phyloP scores from a whole-genome alignment of 2,888 invertebrate genomes.

The Trileptium ribeirensis region DNA sequence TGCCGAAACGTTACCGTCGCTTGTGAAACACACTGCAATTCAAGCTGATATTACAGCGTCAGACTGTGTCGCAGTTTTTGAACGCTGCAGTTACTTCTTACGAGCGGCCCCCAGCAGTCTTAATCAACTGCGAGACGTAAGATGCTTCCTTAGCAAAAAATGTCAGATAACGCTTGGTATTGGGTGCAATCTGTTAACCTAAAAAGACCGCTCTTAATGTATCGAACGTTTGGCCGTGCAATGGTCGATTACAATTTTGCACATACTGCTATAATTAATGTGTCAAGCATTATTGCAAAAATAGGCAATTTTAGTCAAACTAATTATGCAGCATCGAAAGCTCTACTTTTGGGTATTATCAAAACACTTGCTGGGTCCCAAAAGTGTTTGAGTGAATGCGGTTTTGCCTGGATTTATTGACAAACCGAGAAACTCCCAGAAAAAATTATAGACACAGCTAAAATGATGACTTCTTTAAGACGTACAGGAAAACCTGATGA shows the following conservation, averaged over 20 bases:
- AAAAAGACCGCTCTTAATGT: constrained; percentile 74
- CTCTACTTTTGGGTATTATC: constrained; percentile 79
- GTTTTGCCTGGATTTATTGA: constrained; percentile 79
- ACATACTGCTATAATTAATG: constrained; percentile 64
- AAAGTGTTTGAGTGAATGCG: constrained; percentile 67
- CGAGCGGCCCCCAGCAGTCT: constrained; percentile 65
- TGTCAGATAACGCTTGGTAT: constrained; percentile 71
- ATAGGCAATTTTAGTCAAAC: constrained; percentile 76
- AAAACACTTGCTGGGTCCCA: constrained; percentile 73
- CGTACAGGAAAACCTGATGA: constrained; percentile 58
- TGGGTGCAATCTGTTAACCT: constrained; percentile 58
- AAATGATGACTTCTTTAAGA: constrained; percentile 34
- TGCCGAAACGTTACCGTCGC: constrained; percentile 54
- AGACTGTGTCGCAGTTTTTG: constrained; percentile 62
- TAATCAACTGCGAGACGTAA: constrained; percentile 75
- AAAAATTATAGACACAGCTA: constrained; percentile 42
- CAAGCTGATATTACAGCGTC: constrained; percentile 65
- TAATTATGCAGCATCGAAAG: constrained; percentile 86
- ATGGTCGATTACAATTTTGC: constrained; percentile 63
- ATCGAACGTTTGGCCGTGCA: constrained; percentile 68
- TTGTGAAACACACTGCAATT: constrained; percentile 36
- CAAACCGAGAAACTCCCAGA: constrained; percentile 79
- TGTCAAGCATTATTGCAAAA: constrained; percentile 77
- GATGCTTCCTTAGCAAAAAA: constrained; percentile 76
- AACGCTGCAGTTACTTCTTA: constrained; percentile 60